phyloP scores from a whole-genome alignment of 2,888 invertebrate genomes.

The Urechis unicinctus region DNA sequence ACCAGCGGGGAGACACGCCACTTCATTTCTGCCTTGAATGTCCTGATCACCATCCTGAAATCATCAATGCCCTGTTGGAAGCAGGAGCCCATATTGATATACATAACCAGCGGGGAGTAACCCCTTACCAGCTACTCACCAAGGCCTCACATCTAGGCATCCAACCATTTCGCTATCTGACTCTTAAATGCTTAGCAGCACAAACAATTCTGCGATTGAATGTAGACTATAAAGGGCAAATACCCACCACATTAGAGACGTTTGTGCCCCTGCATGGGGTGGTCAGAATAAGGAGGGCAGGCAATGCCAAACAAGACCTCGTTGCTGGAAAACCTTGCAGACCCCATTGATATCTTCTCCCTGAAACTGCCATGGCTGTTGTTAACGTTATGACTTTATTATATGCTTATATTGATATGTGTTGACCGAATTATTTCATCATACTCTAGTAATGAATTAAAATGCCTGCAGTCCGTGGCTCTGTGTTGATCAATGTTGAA shows the following conservation, averaged over 20 bases:
- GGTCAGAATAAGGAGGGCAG: no score
- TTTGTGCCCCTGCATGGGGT: slow-evolving; percentile 13
- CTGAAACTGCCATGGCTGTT: no score
- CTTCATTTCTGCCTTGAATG: slow-evolving; percentile 56
- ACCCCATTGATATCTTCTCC: no score
- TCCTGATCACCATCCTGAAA: slow-evolving; percentile 4
- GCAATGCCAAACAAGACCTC: no score
- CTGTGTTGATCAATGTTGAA: no score
- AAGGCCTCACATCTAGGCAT: slow-evolving; percentile 51
- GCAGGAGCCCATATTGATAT: slow-evolving; percentile 81
- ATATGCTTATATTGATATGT: no score
- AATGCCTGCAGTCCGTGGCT: no score
- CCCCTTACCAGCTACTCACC: slow-evolving; percentile 65
- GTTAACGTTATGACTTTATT: no score
- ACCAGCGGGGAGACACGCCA: slow-evolving; percentile 68
- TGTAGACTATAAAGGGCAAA: slow-evolving; percentile 61
- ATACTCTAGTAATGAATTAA: no score
- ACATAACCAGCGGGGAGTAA: slow-evolving; percentile 69
- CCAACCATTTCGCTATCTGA: slow-evolving; percentile 59
- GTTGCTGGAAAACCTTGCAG: no score
- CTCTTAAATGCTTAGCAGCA: slow-evolving; percentile 78
- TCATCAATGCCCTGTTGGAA: slow-evolving; percentile 60
- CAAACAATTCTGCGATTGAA: slow-evolving; percentile 64
- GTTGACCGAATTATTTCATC: no score
- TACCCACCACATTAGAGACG: slow-evolving; percentile 54